These are phyloP conservation scores for Papilio dardanus DNA, from an alignment of 1,140 invertebrate genomes.

Conservation along the genomic window DNA sequence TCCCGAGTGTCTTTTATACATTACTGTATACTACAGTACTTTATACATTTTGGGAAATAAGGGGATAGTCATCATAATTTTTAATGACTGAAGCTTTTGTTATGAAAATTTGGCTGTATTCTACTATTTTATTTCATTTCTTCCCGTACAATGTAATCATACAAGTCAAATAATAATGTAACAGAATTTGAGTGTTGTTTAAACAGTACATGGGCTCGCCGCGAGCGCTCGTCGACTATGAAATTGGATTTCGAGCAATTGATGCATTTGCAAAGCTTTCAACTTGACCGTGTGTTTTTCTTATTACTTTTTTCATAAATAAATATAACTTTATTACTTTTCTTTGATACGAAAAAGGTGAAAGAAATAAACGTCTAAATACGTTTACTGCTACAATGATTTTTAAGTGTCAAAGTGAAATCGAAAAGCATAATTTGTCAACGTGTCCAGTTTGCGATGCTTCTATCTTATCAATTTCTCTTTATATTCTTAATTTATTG, in stretches of 20 bases:
- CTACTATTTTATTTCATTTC: background rate
- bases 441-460: background rate
- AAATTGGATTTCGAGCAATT: constrained; percentile 14
- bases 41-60: too few relatives aligned
- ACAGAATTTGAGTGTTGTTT: background rate
- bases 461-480: background rate
- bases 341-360: background rate
- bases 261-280: constrained; percentile 15
- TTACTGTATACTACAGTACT: too few relatives aligned
- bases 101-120: too few relatives aligned
- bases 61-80: too few relatives aligned
- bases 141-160: background rate
- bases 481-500: background rate
- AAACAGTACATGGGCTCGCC: background rate
- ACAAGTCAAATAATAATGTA: background rate
- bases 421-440: background rate
- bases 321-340: constrained; percentile 6
- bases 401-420: background rate
- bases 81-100: too few relatives aligned
- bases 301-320: constrained; percentile 9
- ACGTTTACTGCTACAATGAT: background rate
- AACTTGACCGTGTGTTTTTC: background rate
- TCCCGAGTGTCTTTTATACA: too few relatives aligned
- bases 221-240: background rate
- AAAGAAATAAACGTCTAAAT: background rate